Percentiles rank a stretch among this genome's conserved stretches.
phyloP scores from a whole-genome alignment of 2,888 invertebrate species.

The Hypolimnas misippus region DNA sequence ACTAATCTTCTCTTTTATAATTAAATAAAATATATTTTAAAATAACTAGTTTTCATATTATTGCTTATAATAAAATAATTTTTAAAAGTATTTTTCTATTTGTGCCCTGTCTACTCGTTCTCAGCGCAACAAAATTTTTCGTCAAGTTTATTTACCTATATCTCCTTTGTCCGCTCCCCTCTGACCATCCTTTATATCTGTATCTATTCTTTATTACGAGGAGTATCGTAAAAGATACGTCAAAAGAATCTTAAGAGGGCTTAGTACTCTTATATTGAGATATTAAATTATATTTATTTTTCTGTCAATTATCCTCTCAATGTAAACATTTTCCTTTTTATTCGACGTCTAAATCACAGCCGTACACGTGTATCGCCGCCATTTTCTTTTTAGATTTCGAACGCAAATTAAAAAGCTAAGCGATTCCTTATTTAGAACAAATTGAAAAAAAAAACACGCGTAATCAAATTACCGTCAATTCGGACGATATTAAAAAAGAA shows the following conservation, averaged over 20 bases:
- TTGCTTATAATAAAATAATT: background rate
- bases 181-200: constrained; percentile 45
- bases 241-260: constrained; percentile 25
- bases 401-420: constrained; percentile 12
- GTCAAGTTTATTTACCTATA: constrained; percentile 52
- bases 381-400: background rate
- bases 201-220: constrained; percentile 42
- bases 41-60: background rate
- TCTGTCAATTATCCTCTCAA: background rate
- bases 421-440: constrained; percentile 7
- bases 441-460: constrained; percentile 14
- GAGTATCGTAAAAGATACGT: constrained; percentile 32
- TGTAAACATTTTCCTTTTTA: constrained; percentile 1
- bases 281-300: constrained; percentile 9
- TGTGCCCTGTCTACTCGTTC: constrained; percentile 30
- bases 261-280: constrained; percentile 20
- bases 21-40: too few species aligned
- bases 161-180: constrained; percentile 38
- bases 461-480: constrained; percentile 57
- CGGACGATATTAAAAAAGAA: constrained; percentile 45
- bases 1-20: too few species aligned
- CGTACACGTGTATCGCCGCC: constrained; percentile 7
- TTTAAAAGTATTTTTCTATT: background rate
- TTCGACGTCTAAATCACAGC: background rate
- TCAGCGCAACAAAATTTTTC: constrained; percentile 40